Evolutionary conservation across 1,140 invertebrate species (phyloP).

Genomic region (Lasaia peninsularis): DNA sequence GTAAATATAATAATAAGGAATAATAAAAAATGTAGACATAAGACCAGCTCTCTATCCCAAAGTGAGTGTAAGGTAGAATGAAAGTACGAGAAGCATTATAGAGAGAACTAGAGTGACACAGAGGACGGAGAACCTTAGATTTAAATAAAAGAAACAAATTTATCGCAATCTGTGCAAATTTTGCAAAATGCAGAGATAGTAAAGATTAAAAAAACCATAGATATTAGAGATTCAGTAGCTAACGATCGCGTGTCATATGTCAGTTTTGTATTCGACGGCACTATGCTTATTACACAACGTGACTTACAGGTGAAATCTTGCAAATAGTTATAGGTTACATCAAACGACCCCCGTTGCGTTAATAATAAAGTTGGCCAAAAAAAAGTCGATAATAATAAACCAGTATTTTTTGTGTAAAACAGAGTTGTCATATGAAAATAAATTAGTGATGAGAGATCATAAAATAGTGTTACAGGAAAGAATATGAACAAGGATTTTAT

Average conservation of each 20-base stretch:
- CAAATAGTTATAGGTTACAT: conserved; percentile 12
- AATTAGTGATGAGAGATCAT: conserved; percentile 28
- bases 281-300: conserved; percentile 10
- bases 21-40: too few species aligned
- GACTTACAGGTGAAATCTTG: conserved; percentile 13
- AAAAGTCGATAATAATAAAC: conserved; percentile 17
- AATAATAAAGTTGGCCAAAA: conserved; percentile 25
- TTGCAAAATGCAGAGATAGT: too few species aligned
- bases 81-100: too few species aligned
- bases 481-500: conserved; percentile 10
- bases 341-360: too few species aligned
- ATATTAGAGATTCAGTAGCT: background rate
- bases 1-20: too few species aligned
- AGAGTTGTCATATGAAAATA: conserved; percentile 24
- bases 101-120: too few species aligned
- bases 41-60: too few species aligned
- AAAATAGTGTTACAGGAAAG: conserved; percentile 23
- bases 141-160: too few species aligned
- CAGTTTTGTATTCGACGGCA: conserved; percentile 15
- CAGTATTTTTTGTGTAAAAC: conserved; percentile 21
- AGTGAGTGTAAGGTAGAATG: too few species aligned
- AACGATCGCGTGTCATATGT: conserved; percentile 20
- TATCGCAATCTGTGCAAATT: too few species aligned
- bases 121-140: too few species aligned
- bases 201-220: too few species aligned